Percentiles rank a stretch among this genome's conserved stretches.
Evolutionary conservation across 2,113 vertebrate genomes (phyloP).

Genomic region (Hippocampus zosterae): DNA sequence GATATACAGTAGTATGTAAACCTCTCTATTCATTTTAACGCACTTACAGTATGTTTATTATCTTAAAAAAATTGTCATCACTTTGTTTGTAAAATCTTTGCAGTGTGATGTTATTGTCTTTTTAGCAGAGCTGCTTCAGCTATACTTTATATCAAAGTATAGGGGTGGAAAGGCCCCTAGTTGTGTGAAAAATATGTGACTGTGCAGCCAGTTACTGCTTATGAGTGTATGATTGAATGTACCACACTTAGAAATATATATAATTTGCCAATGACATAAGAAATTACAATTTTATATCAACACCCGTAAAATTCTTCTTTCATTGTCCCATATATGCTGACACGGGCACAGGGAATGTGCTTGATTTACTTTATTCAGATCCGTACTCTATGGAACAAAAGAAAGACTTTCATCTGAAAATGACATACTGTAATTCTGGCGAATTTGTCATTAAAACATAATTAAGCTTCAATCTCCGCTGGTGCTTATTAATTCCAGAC

Average conservation of each 20-base stretch:
- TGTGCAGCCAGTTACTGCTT: slow-evolving; percentile 10
- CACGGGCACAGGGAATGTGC: slow-evolving; percentile 30
- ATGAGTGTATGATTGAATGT: slow-evolving; percentile 40
- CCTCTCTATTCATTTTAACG: no score
- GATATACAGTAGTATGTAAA: no score
- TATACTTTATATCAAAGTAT: slow-evolving; percentile 6
- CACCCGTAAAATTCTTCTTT: slow-evolving; percentile 41
- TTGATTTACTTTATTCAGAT: slow-evolving; percentile 40
- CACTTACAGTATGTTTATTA: no score
- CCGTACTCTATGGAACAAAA: slow-evolving; percentile 4
- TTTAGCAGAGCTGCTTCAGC: neutral
- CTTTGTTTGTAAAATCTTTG: no score
- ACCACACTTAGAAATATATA: slow-evolving; percentile 23
- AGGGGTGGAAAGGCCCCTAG: slow-evolving; percentile 12
- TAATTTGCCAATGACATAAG: slow-evolving; percentile 41
- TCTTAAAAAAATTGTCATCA: no score
- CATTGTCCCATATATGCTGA: slow-evolving; percentile 41
- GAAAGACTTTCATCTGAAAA: slow-evolving; percentile 42
- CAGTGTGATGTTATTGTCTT: neutral
- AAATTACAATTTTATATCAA: slow-evolving; percentile 13
- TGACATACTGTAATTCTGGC: slow-evolving; percentile 47
- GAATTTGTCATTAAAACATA: slow-evolving; percentile 60
- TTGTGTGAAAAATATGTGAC: slow-evolving; percentile 21
- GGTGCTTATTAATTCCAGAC: slow-evolving; percentile 65
- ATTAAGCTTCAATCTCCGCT: slow-evolving; percentile 54